A percentile compares a stretch with the other conserved stretches of the same genome.
These are phyloP conservation scores for Nematostella vectensis DNA, from an alignment of 92 coral and sea anemone genomes.

Conservation along the genomic window DNA sequence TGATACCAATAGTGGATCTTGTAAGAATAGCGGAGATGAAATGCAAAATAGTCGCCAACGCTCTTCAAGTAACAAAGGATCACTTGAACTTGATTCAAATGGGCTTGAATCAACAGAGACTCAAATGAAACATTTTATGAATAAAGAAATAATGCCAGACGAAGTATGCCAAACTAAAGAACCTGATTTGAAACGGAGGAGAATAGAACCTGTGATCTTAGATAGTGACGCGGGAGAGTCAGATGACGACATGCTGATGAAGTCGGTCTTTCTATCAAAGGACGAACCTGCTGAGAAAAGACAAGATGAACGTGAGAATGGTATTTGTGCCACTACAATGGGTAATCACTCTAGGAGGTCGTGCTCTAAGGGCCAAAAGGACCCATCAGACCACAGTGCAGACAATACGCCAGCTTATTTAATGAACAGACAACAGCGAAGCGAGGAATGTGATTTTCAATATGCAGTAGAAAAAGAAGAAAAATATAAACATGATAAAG, in stretches of 20 bases:
- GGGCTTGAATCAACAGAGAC: neutral
- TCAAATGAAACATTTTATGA: neutral
- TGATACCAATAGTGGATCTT: neutral
- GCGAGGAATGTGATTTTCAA: too few relatives aligned
- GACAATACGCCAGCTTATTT: too few relatives aligned
- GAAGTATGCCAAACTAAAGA: neutral
- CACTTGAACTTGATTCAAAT: neutral
- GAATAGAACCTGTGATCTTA: neutral
- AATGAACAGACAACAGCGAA: too few relatives aligned
- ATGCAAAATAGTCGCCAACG: neutral
- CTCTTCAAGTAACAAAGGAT: neutral
- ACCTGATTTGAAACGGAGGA: neutral
- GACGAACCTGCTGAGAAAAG: neutral
- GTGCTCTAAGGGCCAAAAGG: too few relatives aligned
- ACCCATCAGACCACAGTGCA: too few relatives aligned
- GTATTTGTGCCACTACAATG: too few relatives aligned
- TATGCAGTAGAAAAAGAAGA: too few relatives aligned
- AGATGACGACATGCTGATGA: neutral
- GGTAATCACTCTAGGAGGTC: too few relatives aligned
- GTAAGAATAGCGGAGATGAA: neutral
- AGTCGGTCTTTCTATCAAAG: neutral
- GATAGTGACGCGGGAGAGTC: neutral
- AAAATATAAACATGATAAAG: too few relatives aligned
- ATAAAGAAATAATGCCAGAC: neutral
- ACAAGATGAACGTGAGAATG: too few relatives aligned